A percentile compares a stretch with the other conserved stretches of the same genome.
Conservation (phyloP, 2,888 invertebrate species). For the Ophion slaviceki region DNA sequence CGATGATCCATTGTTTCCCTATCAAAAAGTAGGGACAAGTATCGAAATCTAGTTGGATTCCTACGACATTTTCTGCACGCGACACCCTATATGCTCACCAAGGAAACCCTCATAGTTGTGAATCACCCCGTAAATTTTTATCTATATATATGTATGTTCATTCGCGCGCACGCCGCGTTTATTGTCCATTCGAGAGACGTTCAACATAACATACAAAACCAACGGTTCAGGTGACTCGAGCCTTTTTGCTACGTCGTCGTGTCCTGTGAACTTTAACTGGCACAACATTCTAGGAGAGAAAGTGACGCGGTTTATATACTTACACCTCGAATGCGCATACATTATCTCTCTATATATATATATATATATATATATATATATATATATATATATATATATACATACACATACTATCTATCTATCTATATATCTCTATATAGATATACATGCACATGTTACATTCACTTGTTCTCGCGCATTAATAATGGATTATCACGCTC, state of each 20-base stretch:
- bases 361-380: not conserved
- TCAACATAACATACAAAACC: conserved; percentile 39
- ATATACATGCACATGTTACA: not conserved
- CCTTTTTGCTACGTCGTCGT: conserved; percentile 4
- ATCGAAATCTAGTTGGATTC: too few species aligned
- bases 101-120: too few species aligned
- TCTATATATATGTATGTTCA: conserved; percentile 16
- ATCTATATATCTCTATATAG: not conserved
- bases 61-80: too few species aligned
- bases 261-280: conserved; percentile 45
- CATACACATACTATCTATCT: too few species aligned
- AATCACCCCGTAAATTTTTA: not conserved
- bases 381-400: not conserved
- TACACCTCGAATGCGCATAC: not conserved
- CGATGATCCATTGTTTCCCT: too few species aligned
- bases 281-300: conserved; percentile 36
- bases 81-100: too few species aligned
- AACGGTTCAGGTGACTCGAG: conserved; percentile 26
- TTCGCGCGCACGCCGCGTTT: conserved; percentile 39
- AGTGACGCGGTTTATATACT: conserved; percentile 10
- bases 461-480: conserved; percentile 59
- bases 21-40: too few species aligned
- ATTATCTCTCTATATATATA: not conserved
- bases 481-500: conserved; percentile 60
- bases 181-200: conserved; percentile 58